Evolutionary conservation across 2,797 vertebrate genomes (phyloP), one percentile per base, ranked within the genome.

Genomic region (Acipenser ruthenus): DNA sequence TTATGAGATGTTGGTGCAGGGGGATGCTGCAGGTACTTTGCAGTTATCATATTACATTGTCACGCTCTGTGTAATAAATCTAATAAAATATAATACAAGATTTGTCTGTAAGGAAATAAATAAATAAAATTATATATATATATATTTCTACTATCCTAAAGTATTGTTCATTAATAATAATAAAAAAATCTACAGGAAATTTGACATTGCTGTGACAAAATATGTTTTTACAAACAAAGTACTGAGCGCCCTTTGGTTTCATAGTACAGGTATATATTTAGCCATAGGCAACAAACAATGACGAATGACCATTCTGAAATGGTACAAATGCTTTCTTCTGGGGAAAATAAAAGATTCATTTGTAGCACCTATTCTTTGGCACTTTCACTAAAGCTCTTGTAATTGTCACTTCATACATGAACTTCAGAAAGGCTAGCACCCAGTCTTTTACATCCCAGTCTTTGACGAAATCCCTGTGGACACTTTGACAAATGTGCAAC

Each of bases 121-220:
- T 18, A 18, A 18, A 18, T 18, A 18, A 18, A 18, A 18, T 18
- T 18, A 18, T 18, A 18, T 18, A 18, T 18, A 18, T 18, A 18
- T 18, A 18, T 18, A 18, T 18, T 79, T 84, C 82, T 83, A 76
- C 50, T 72, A 73, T n/a, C n/a, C n/a, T 23, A 23, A 73, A 69
- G 1, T 23, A 23, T 23, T 23, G 3, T 23, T 23, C 23, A 3
- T 23, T 23, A 23, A 23, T 1, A 23, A 23, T n/a, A n/a, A n/a
- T n/a, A n/a, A 23, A 23, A 23, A 23, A 23, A 23, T 23, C 23
- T 23, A 23, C 23, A 23, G 23, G 23, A 1, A 23, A 23, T 23
- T 23, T 23, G 23, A 23, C 3, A 23, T 23, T 23, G 23, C 23
- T 23, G 23, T 1, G 1, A 23, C 23, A 23, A 23, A 23, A 23